A percentile compares a stretch with the other conserved stretches of the same genome.
Evolutionary conservation across 1,140 invertebrate species (phyloP).

Genomic region (Eriosoma lanigerum): DNA sequence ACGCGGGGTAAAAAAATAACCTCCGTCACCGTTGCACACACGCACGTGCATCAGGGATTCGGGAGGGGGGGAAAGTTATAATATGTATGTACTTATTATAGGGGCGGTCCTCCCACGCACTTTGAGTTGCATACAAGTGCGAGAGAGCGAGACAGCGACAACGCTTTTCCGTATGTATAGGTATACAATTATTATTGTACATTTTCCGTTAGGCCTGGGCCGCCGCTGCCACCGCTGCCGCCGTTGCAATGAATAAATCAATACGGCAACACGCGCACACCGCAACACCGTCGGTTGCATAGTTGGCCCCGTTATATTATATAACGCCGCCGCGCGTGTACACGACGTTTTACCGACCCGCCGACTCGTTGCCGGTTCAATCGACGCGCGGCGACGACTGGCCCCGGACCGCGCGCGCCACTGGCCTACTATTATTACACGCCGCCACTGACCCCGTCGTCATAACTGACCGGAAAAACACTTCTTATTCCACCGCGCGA

Average conservation of each 20-base stretch:
- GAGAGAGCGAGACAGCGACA: no score
- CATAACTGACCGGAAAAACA: background rate
- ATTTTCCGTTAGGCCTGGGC: conserved; percentile 47
- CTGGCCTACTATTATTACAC: no score
- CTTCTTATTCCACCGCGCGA: background rate
- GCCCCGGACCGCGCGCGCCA: no score
- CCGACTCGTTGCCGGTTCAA: background rate
- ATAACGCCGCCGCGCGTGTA: conserved; percentile 23
- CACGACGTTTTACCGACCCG: background rate
- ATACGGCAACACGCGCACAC: conserved; percentile 51
- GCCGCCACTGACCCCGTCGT: no score
- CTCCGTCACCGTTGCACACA: background rate
- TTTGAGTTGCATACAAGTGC: no score
- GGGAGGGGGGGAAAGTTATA: background rate
- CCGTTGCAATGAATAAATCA: conserved; percentile 51
- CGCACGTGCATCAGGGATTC: background rate
- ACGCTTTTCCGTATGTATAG: no score
- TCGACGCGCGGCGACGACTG: no score
- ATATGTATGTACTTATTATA: background rate
- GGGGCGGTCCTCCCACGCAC: no score
- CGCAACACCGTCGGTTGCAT: conserved; percentile 47
- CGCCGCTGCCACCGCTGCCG: conserved; percentile 9
- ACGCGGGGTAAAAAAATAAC: background rate
- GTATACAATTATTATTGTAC: no score
- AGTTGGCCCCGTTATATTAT: conserved; percentile 49